phyloP scores from a whole-genome alignment of 2,888 invertebrate species.

The Patella ulyssiponensis region DNA sequence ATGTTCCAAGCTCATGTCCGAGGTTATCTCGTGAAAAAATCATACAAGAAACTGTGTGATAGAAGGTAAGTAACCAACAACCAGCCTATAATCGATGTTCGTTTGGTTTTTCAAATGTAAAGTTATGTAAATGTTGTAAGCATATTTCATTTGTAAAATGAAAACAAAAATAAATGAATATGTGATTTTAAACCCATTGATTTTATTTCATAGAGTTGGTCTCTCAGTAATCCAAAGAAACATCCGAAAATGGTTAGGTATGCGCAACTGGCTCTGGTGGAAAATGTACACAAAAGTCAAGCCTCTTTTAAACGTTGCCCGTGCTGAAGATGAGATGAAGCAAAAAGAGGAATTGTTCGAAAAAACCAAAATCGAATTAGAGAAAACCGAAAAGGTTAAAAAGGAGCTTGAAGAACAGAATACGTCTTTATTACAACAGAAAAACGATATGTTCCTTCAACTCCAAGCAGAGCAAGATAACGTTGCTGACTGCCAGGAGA shows the following conservation, averaged over 20 bases:
- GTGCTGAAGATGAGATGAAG: constrained; percentile 99
- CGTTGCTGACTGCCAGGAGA: constrained; percentile 92
- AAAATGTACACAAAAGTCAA: constrained; percentile 86
- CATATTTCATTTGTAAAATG: no score
- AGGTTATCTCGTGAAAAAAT: constrained; percentile 80
- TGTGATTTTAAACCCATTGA: background rate
- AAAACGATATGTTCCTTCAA: constrained; percentile 88
- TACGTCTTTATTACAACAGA: constrained; percentile 92
- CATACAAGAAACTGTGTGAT: constrained; percentile 97
- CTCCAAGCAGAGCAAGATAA: constrained; percentile 95
- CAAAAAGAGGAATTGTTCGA: constrained; percentile 94
- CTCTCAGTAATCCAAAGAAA: constrained; percentile 99
- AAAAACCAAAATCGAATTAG: constrained; percentile 94
- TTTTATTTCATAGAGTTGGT: constrained; percentile 79
- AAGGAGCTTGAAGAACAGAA: constrained; percentile 97
- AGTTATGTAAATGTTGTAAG: no score
- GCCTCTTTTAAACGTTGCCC: constrained; percentile 97
- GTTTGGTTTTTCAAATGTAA: no score
- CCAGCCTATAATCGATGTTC: no score
- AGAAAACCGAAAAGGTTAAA: constrained; percentile 95
- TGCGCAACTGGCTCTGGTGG: constrained; percentile 99
- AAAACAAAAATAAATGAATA: no score
- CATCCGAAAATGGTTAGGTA: constrained; percentile 98
- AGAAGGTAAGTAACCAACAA: constrained; percentile 80
- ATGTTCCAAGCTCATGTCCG: constrained; percentile 93